Conservation (phyloP, 64 coral and sea anemone species). For the Dendronephthya gigantea region DNA sequence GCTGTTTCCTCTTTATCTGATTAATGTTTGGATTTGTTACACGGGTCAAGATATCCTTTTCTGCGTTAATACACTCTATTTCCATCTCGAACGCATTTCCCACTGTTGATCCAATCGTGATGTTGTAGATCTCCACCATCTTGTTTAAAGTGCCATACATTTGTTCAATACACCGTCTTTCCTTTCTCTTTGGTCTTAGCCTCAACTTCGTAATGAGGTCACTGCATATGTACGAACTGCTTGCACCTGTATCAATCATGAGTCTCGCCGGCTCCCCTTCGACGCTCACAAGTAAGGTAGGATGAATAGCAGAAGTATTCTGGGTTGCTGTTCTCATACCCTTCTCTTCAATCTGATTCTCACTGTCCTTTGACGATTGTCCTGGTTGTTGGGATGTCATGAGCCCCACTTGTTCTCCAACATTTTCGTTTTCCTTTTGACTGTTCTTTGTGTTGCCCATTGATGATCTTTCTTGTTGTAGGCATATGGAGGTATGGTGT, state of each 20-base stretch:
- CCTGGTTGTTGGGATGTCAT: no score
- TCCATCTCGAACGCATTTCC: no score
- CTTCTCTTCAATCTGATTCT: background rate
- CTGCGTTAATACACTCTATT: slow-evolving; percentile 27
- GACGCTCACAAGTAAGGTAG: background rate
- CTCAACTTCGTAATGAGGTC: no score
- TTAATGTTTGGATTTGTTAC: slow-evolving; percentile 31
- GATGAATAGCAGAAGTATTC: no score
- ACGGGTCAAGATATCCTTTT: slow-evolving; percentile 2
- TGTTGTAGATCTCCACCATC: slow-evolving; percentile 20
- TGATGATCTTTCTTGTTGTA: background rate
- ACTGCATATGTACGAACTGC: no score
- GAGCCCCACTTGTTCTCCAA: no score
- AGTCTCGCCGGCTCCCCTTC: background rate
- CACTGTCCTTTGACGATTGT: background rate
- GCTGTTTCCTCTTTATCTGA: slow-evolving; percentile 4
- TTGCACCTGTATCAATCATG: no score
- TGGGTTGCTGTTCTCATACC: background rate
- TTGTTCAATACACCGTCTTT: background rate
- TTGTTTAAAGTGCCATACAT: background rate
- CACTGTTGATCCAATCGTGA: no score
- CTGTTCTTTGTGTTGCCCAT: no score
- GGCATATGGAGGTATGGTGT: slow-evolving; percentile 7
- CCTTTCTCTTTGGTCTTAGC: background rate
- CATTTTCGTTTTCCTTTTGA: no score